Evolutionary conservation across 2,113 vertebrate species (phyloP), one percentile per base, ranked within the genome.

Genomic region (Girardinichthys multiradiatus): DNA sequence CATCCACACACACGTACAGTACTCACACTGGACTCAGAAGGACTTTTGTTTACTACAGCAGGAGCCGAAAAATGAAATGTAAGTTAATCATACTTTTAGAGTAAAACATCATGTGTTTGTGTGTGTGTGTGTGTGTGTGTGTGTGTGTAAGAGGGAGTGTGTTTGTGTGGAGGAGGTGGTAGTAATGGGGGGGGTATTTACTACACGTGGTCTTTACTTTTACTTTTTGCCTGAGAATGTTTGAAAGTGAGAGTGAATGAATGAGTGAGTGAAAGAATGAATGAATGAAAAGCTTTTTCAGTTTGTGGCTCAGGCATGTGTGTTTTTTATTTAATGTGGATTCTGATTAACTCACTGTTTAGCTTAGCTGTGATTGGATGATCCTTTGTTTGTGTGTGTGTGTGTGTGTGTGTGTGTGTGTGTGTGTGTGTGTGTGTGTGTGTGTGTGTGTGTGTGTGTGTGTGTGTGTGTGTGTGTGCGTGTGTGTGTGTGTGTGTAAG

Each of bases 31-130:
- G 83, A 76, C 77, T 68, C 76, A 26, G 77, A 28, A 64, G 75
- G 84, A 86, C 64, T 76, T 86, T 76, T 87, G 80, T 83, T 89
- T 83, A 90, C 84, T 63, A 27, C 78, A 29, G 73, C 71, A 0
- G 69, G 0, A 87, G 62, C 71, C 58, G 67, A 76, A 80, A 83
- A 57, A 92, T 92, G 90, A 92, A 86, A 81, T 29, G 90, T 92
- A 90, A 92, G 90, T 92, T 72, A 69, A 31, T 77, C 31, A 14
- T 72, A 51, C 73, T 79, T 80, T 24, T 42, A 45, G 26, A 77
- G 70, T 13, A 62, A 30, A 54, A 74, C 59, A 54, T 48, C 39
- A 63, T 31, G 39, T 76, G 62, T n/a, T 67, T 67, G 31, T 57
- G 75, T 65, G 67, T 42, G 51, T 24, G 48, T 24, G 48, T 8